Evolutionary conservation across 2,797 vertebrate genomes (phyloP), one percentile per base, ranked within the genome.

Genomic region (Gymnocypris eckloni): DNA sequence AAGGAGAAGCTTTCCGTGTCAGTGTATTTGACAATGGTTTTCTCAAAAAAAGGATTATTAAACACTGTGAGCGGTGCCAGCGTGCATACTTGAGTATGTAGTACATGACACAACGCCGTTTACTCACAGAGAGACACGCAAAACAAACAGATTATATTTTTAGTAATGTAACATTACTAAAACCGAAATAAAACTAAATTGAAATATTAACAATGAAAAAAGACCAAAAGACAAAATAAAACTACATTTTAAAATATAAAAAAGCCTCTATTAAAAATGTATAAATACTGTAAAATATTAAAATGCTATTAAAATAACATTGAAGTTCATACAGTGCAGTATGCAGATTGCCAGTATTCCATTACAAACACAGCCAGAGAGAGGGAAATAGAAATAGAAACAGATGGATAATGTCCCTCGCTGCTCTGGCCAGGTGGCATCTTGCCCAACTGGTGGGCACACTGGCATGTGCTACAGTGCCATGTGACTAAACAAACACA

Each of bases 331-430:
- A 71, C 15, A 56, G 39, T 13, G 22, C 18, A 79, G 18, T 59
- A 59, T 28, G 28, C 67, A 7, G 67, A 22, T 43, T 10, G 2
- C 39, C 13, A 33, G 54, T 72, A 33, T 72, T 59, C n/a, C 4
- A 59, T 52, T 83, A 11, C 2, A 1, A 83, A 50, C 43, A 37
- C n/a, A 64, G 43, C 43, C 15, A 28, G 37, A 77, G 59, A 45
- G 69, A 48, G 41, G 10, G 37, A 70, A 6, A 75, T 4, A n/a
- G n/a, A 54, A 66, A 43, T 4, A 10, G 70, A 50, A 72, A 61
- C 54, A 75, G 79, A 41, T 67, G 75, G 48, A 77, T 37, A 78
- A 52, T n/a, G 28, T 50, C n/a, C 54, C 28, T 72, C 13, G 33
- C 72, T 54, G 71, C 28, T 66, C 7, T 50, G 13, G 25, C 22